phyloP scores from a whole-genome alignment of 2,888 invertebrate species.

The Strigamia maritima region DNA sequence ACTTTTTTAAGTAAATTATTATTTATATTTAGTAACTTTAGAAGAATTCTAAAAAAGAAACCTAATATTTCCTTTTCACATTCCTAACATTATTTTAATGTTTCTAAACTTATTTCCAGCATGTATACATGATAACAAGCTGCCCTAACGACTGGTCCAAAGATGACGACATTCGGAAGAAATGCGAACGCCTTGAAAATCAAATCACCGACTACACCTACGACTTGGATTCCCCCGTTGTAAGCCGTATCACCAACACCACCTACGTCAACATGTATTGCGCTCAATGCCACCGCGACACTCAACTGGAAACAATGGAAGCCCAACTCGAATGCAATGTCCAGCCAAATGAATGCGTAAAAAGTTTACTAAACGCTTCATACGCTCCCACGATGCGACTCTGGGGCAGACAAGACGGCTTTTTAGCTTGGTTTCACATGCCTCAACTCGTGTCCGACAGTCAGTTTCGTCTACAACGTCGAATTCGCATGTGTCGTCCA shows the following conservation, averaged over 20 bases:
- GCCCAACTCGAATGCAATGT: background rate
- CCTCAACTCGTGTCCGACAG: background rate
- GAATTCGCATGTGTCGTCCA: background rate
- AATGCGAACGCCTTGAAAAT: constrained; percentile 43
- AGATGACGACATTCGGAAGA: constrained; percentile 44
- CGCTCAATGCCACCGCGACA: constrained; percentile 47
- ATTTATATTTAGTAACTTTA: too few species aligned
- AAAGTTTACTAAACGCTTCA: background rate
- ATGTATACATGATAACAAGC: constrained; percentile 49
- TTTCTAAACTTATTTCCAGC: background rate
- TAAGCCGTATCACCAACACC: constrained; percentile 43
- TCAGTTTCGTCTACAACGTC: background rate
- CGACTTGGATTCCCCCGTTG: constrained; percentile 17
- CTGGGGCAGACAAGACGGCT: background rate
- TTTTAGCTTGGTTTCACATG: background rate
- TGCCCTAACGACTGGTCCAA: constrained; percentile 53
- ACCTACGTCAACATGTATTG: constrained; percentile 48
- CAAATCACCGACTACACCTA: background rate
- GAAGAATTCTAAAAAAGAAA: too few species aligned
- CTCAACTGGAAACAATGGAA: constrained; percentile 27
- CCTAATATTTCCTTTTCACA: too few species aligned
- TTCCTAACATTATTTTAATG: background rate
- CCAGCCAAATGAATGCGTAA: background rate
- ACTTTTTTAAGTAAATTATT: too few species aligned
- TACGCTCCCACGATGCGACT: background rate